Base-by-base conservation (phyloP, 2,888 invertebrate species). In the Phaedon cochleariae region DNA sequence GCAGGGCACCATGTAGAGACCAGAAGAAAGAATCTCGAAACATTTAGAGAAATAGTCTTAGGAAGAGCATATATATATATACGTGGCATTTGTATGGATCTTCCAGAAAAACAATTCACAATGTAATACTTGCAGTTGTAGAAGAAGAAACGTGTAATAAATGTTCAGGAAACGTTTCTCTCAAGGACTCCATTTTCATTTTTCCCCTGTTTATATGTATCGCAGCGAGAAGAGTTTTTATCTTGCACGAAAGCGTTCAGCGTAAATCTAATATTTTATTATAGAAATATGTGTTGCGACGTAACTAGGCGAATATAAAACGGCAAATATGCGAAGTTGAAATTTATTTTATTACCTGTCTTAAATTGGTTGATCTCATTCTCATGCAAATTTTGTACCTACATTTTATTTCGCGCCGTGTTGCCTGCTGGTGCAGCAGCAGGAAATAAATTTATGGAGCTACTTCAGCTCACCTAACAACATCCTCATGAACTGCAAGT, bases 281-380 rank as follows among this genome's bases (percentile, higher is more conserved):
- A 57, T 46, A 53, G 52, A 64, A 64, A 64, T 64, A 22, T 64
- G 53, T 57, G 34, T 37, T 34, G 20, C 54, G 49, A 48, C 15
- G 59, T 18, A 59, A 61, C 62, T 53, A 1, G 41, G 48, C 45
- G 61, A 53, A 65, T 62, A 65, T 59, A 64, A 49, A 62, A 58
- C 61, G 49, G 51, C 37, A 52, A 41, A 54, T 34, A 61, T 34
- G 59, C 52, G 51, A 17, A 52, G 61, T 53, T 57, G 58, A 52
- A 62, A 65, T 65, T 61, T 61, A 65, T 65, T 65, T 65, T 65
- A 65, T 65, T 59, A 45, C 57, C 29, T 52, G 52, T 61, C 51
- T 31, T 52, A 62, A 65, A 65, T 65, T 65, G 65, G 61, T 58
- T 65, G 65, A 62, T 65, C 58, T 58, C 48, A 53, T 65, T 65